Conservation (phyloP, 2,888 invertebrate genomes). For the Aporophyla nigra region DNA sequence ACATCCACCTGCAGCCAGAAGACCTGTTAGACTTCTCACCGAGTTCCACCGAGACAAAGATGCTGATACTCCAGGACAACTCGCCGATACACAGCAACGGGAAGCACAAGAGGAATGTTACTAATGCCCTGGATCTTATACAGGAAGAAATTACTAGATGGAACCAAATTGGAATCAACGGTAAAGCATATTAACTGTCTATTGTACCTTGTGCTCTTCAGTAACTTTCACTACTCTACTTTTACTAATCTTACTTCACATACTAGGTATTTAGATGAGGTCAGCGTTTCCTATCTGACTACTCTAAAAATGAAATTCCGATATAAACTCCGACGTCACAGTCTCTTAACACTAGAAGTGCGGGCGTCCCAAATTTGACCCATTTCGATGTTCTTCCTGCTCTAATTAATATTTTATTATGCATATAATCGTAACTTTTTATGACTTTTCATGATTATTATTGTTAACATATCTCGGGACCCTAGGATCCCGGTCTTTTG, state of each 20-base stretch:
- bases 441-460: no score
- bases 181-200: constrained; percentile 13
- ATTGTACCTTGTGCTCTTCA: not conserved
- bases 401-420: no score
- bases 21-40: constrained; percentile 81
- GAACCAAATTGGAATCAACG: constrained; percentile 58
- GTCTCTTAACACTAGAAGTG: no score
- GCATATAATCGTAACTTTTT: no score
- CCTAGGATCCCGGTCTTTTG: no score
- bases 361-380: no score
- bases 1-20: constrained; percentile 76
- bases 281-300: no score
- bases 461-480: no score
- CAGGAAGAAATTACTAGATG: constrained; percentile 43
- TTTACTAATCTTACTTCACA: not conserved
- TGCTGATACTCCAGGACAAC: constrained; percentile 69
- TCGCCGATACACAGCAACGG: constrained; percentile 17
- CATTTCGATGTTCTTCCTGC: no score
- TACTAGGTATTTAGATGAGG: no score
- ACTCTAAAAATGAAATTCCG: no score
- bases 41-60: constrained; percentile 76
- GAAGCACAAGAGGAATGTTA: constrained; percentile 17
- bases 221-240: not conserved
- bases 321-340: no score
- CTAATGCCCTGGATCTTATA: not conserved